Evolutionary conservation across 2,797 vertebrate genomes (phyloP), one percentile per base, ranked within the genome.

Genomic region (Petrocephalus schoutedeni): DNA sequence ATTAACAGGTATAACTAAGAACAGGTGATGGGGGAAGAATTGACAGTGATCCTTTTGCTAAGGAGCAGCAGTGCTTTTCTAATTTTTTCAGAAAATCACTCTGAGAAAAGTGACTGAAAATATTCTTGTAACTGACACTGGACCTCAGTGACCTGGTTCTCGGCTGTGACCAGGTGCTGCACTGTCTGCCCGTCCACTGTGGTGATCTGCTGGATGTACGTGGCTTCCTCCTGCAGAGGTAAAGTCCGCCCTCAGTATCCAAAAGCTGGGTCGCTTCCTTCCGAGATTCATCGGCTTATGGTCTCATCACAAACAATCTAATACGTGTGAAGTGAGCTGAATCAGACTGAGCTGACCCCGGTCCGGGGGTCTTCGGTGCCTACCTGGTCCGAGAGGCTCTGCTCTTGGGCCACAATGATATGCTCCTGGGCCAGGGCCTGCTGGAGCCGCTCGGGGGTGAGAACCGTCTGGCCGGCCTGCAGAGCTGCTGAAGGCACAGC

Each of bases 171-270:
- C 88, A 99, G 95, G 89, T 99, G 98, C 94, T 98, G 98, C 36
- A 99, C 97, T 0, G 97, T 98, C 93, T 99, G 97, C 10, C 98
- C 98, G 0, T 99, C 98, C 0, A 98, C 96, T 0, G 98, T 99
- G 0, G 98, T 98, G 91, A 99, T 99, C 92, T 99, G 98, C 91
- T 99, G 98, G 93, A 99, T 99, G 88, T 98, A 99, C 0, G 98
- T 89, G 2, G 97, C 96, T 88, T 99, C 98, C 92, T 98, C 98
- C 98, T 99, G 94, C 89, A 83, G 2, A 88, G 54, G 8, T 1
- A 88, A 41, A 57, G 57, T 41, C 84, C 9, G 4, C 23, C n/a
- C 28, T 85, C 23, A 36, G 84, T 21, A 36, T 10, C 16, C 36
- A 58, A 86, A 86, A 41, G 23, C 28, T 32, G 41, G 57, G n/a